Percentiles rank a stretch among this genome's conserved stretches.
phyloP scores from a whole-genome alignment of 2,888 invertebrate species.

The Tetragonisca angustula region DNA sequence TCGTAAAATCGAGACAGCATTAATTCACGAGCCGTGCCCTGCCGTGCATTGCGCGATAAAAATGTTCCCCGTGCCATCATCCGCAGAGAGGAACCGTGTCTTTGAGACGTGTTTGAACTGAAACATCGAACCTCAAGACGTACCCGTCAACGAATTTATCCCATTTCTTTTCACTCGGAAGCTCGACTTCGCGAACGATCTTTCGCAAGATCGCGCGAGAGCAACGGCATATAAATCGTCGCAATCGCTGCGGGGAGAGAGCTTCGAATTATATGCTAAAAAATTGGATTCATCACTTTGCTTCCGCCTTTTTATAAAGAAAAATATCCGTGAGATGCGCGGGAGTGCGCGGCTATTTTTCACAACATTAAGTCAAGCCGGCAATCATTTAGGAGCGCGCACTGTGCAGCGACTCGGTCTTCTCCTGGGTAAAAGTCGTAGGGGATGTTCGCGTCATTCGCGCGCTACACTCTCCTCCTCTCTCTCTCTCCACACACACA shows the following conservation, averaged over 20 bases:
- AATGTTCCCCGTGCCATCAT: background rate
- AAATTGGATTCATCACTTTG: conserved; percentile 42
- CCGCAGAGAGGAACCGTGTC: background rate
- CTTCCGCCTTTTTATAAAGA: conserved; percentile 42
- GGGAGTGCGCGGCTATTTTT: conserved; percentile 49
- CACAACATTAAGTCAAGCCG: conserved; percentile 63
- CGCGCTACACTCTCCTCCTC: conserved; percentile 8
- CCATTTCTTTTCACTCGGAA: background rate
- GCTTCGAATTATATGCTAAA: conserved; percentile 44
- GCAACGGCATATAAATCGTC: conserved; percentile 33
- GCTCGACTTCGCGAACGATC: background rate
- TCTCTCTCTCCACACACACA: background rate
- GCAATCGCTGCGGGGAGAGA: conserved; percentile 1
- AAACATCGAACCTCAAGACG: background rate
- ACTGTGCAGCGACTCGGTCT: conserved; percentile 24
- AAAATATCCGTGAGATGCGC: conserved; percentile 48
- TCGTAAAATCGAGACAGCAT: conserved; percentile 26
- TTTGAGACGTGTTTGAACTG: background rate
- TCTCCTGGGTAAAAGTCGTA: conserved; percentile 38
- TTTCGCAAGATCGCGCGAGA: background rate
- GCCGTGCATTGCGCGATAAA: conserved; percentile 1
- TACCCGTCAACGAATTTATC: background rate
- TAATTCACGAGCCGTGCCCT: conserved; percentile 2
- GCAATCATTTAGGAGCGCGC: conserved; percentile 58
- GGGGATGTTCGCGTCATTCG: conserved; percentile 33